Evolutionary conservation across 2,888 invertebrate species (phyloP).

Genomic region (Drosophila anomelani): DNA sequence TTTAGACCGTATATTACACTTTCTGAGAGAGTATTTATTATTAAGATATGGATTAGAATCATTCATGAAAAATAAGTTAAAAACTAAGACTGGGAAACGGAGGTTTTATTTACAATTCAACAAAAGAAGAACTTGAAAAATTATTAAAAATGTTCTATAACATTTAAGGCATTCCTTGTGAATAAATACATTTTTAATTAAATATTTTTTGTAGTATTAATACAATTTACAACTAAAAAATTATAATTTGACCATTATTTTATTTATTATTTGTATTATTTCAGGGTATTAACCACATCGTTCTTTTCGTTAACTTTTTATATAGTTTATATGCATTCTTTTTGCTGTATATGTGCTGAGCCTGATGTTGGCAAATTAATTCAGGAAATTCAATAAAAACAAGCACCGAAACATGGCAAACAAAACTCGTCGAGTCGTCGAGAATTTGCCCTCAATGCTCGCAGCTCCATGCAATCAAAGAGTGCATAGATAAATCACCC

Average conservation of each 20-base stretch:
- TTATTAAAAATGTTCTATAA: no score
- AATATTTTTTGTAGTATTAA: not conserved
- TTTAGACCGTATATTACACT: conserved; percentile 14
- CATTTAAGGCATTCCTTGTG: not conserved
- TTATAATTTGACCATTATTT: not conserved
- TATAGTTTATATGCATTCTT: conserved; percentile 3
- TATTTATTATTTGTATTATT: not conserved
- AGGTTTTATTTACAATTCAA: no score
- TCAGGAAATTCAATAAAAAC: conserved; percentile 78
- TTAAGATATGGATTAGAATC: not conserved
- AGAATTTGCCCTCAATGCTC: conserved; percentile 40
- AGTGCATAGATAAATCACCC: conserved; percentile 75
- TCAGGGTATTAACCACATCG: conserved; percentile 12
- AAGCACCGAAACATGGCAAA: conserved; percentile 73
- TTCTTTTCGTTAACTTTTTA: conserved; percentile 10
- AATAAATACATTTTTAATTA: not conserved
- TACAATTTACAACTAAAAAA: not conserved
- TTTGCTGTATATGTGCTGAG: conserved; percentile 32
- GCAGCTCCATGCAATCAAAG: conserved; percentile 70
- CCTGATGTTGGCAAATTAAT: conserved; percentile 70
- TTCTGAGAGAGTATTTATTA: not conserved
- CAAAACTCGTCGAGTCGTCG: conserved; percentile 54
- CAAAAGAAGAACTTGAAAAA: no score
- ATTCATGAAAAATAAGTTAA: not conserved
- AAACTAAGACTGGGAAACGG: no score